Evolutionary conservation across 2,888 invertebrate species (phyloP).

Genomic region (Endotricha flammealis): DNA sequence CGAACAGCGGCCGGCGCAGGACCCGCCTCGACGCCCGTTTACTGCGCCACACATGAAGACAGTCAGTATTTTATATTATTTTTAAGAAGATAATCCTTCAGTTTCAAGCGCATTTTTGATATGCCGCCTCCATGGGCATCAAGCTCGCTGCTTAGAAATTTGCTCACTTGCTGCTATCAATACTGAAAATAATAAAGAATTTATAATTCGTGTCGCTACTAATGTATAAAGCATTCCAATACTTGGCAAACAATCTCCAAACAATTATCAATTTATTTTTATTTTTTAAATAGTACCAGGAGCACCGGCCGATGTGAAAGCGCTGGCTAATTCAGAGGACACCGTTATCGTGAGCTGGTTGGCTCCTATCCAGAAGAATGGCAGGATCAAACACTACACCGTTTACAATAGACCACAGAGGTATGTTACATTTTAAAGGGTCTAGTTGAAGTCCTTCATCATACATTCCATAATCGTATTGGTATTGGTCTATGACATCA

Average conservation of each 20-base stretch:
- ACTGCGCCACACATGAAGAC: conserved; percentile 90
- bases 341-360: conserved; percentile 91
- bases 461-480: no score
- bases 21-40: conserved; percentile 82
- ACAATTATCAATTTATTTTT: neutral
- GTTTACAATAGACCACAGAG: conserved; percentile 84
- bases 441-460: no score
- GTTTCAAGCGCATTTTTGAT: no score
- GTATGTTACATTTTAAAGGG: conserved; percentile 22
- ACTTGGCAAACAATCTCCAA: no score
- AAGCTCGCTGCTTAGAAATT: no score
- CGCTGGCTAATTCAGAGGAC: conserved; percentile 86
- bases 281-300: conserved; percentile 83
- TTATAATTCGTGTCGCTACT: no score
- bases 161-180: no score
- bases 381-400: conserved; percentile 88
- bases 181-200: no score
- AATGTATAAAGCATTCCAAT: no score
- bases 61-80: conserved; percentile 62
- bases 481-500: no score
- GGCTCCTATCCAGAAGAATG: conserved; percentile 88
- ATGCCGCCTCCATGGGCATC: no score
- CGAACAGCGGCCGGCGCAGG: conserved; percentile 92
- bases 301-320: conserved; percentile 89
- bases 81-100: no score